phyloP scores from a whole-genome alignment of 2,888 invertebrate genomes.

The Serrognathus titanus region DNA sequence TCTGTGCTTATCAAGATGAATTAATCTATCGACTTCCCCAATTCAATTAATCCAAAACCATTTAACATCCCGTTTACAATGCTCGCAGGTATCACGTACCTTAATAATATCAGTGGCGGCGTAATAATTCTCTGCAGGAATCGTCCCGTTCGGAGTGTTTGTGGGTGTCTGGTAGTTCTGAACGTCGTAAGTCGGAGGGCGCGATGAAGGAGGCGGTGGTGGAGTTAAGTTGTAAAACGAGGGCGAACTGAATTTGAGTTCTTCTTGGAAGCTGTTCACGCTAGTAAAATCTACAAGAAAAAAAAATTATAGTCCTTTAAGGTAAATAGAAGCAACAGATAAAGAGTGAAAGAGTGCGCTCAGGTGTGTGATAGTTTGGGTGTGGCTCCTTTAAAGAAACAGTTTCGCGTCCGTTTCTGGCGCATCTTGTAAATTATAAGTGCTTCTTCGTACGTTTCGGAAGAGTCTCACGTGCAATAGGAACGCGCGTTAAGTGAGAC shows the following conservation, averaged over 20 bases:
- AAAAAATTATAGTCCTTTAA: not conserved
- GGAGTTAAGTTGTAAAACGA: conserved; percentile 54
- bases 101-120: conserved; percentile 77
- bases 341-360: not conserved
- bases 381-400: not conserved
- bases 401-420: not conserved
- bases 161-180: conserved; percentile 46
- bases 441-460: conserved; percentile 17
- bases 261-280: conserved; percentile 56
- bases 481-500: conserved; percentile 12
- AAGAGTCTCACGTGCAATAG: conserved; percentile 14
- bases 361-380: not conserved
- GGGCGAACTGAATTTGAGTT: conserved; percentile 53
- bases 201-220: conserved; percentile 51
- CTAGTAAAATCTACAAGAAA: conserved; percentile 54
- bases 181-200: conserved; percentile 50
- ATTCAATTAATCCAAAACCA: too few relatives aligned
- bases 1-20: too few relatives aligned
- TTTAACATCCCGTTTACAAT: not conserved
- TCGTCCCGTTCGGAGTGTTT: conserved; percentile 37
- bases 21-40: too few relatives aligned
- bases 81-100: conserved; percentile 42
- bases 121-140: conserved; percentile 62
- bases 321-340: not conserved
- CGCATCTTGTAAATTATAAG: conserved; percentile 9